Base-by-base conservation (phyloP, 2,888 invertebrate genomes). In the Dicycla oo region DNA sequence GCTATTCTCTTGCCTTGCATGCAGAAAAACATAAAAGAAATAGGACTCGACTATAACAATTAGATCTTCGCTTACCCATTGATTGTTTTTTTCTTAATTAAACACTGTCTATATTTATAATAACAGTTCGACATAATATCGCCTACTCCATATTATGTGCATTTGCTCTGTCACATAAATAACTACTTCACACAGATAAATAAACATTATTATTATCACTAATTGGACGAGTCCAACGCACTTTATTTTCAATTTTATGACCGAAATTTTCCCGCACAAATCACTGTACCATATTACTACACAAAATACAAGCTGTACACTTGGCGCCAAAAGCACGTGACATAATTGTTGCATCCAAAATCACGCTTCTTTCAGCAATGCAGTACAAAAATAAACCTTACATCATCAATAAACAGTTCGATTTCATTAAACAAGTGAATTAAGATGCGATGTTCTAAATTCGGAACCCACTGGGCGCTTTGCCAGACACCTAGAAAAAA, bases 401-500 rank as follows among this genome's bases (percentile, higher is more conserved):
- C 15, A 0, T n/a, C 7, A 74, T 26, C 1, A 15, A 4, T 11
- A 45, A 23, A 80, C 34, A 56, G 78, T 60, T 60, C 40, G 69
- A 66, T 63, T 62, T 80, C 18, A 26, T 11, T 71, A 43, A 57
- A 65, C 58, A 54, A 60, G 40, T 57, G 10, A 57, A 47, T 68
- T 34, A 23, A 64, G 57, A 66, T 72, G 70, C 18, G 69, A n/a
- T 68, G 58, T 78, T 80, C 60, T 71, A 69, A 74, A 73, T 73
- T 66, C 6, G 64, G 65, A 66, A 61, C 34, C 30, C 2, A 62
- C 34, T 53, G 61, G 84, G 86, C 82, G 47, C 3, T n/a, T 26
- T 77, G 86, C 85, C 85, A 85, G 73, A 63, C 67, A 75, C 54
- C 57, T 68, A 73, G 69, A 69, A 67, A 79, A 73, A 73, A 26